Evolutionary conservation across 2,888 invertebrate genomes (phyloP).

Genomic region (Luperina testacea): DNA sequence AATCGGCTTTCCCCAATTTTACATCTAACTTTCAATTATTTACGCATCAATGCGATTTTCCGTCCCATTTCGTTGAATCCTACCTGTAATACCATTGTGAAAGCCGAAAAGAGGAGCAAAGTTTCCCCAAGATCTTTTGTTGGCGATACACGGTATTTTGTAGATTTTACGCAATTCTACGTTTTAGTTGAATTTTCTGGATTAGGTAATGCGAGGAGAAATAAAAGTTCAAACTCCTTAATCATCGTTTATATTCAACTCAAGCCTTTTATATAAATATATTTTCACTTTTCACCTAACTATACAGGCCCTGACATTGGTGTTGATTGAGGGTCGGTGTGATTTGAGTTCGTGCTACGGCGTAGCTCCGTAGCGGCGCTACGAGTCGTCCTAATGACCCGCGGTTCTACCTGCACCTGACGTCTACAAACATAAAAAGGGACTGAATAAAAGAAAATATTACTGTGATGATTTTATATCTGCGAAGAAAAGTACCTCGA

Average conservation of each 20-base stretch:
- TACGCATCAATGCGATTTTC: slow-evolving; percentile 80
- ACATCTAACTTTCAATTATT: slow-evolving; percentile 80
- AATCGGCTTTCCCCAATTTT: slow-evolving; percentile 74
- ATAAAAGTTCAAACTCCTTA: slow-evolving; percentile 28
- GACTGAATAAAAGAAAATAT: slow-evolving; percentile 77
- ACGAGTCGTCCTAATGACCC: slow-evolving; percentile 80
- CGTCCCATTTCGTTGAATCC: slow-evolving; percentile 77
- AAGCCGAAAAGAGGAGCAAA: slow-evolving; percentile 72
- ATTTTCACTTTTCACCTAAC: slow-evolving; percentile 54
- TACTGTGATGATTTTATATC: slow-evolving; percentile 72
- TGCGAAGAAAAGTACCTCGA: slow-evolving; percentile 53
- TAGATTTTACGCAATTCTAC: slow-evolving; percentile 59
- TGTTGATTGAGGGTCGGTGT: slow-evolving; percentile 74
- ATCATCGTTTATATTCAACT: slow-evolving; percentile 45
- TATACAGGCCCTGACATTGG: slow-evolving; percentile 65
- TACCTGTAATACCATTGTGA: slow-evolving; percentile 78
- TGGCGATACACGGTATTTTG: slow-evolving; percentile 67
- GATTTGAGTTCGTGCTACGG: slow-evolving; percentile 71
- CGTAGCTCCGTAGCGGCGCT: slow-evolving; percentile 67
- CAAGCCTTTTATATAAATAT: slow-evolving; percentile 36
- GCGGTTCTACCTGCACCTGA: slow-evolving; percentile 81
- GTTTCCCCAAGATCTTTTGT: slow-evolving; percentile 71
- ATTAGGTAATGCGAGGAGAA: slow-evolving; percentile 26
- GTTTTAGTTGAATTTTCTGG: slow-evolving; percentile 41
- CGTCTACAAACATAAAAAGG: slow-evolving; percentile 77